Base-by-base conservation (phyloP, 2,797 vertebrate genomes). In the Trematomus bernacchii region DNA sequence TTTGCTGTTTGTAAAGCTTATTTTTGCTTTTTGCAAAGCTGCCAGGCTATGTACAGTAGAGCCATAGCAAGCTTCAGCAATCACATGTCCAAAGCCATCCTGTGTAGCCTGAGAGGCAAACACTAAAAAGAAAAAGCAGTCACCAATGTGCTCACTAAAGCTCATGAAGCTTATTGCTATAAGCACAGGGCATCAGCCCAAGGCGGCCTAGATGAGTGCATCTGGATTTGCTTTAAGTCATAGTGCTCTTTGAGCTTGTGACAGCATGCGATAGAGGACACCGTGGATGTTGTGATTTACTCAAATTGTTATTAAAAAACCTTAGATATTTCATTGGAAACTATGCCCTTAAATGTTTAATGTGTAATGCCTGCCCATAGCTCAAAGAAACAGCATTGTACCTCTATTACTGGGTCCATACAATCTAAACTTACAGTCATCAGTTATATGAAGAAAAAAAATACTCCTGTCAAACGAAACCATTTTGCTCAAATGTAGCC, bases 141-240 rank as follows among this genome's bases (percentile, higher is more conserved):
- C 67, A 67, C 48, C 58, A 61, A 71, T 73, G 69, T 12, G 6
- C 53, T 74, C 50, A 14, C 55, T 65, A 33, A 79, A 62, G 73
- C 73, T 73, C 77, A 60, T 66, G 70, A 66, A 75, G 77, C 65
- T 52, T 57, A 55, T 71, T 68, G 72, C 64, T 77, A 44, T 63
- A 23, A 87, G 69, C 61, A 10, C 53, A 72, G 47, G 44, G 68
- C 48, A 71, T 61, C 58, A 50, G 71, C 81, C 62, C 18, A 62
- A 27, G 66, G 71, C 62, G 55, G 83, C 76, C 61, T 70, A 42
- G 58, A 74, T 66, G 63, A 59, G 59, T 73, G 72, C 66, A 71
- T 80, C 46, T 65, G 70, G 40, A 82, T 74, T 63, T 51, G 52
- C 71, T 15, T 76, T 19, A 60, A 77, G 47, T 62, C 63, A 64